Base-by-base conservation (phyloP, 2,113 vertebrate species). In the Cheirogaleus medius region DNA sequence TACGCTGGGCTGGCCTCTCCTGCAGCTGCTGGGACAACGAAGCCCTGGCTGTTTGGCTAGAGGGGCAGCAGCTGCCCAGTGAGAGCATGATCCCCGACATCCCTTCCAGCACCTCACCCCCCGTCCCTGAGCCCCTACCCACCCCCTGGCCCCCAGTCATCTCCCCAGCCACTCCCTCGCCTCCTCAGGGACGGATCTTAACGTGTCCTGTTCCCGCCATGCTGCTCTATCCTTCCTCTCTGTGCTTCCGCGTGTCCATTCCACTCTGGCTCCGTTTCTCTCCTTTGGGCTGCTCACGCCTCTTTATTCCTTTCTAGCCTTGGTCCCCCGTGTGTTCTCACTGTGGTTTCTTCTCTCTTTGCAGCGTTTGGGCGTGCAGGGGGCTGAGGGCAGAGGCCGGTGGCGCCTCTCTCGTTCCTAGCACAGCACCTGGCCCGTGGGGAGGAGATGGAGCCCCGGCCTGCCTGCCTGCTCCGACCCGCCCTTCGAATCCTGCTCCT, bases 1-100 rank as follows among this genome's bases (percentile, higher is more conserved):
- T 5, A 9, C 2, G 6, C n/a, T 8, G 60, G 87, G 39, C 66
- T 1, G 0, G 58, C 25, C 18, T 4, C n/a, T 25, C 37, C 0
- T 0, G 49, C 21, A 73, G 71, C 47, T 8, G 14, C 68, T 0
- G 0, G 18, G 39, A 42, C 0, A 15, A 20, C 29, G 23, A 21
- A 87, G 34, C 10, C 80, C 37, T 10, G 56, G 47, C n/a, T 6
- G 3, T 83, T 11, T 14, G 78, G 78, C 47, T 64, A 58, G 81
- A 73, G 86, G 54, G 44, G 49, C 69, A 23, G 71, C 34, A 34
- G 47, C 74, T 2, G 5, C 15, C 32, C 34, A 1, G 32, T 37
- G 73, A 42, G 80, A 39, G 6, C 17, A 4, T 0, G 34, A 17
- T 47, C 58, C 68, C 58, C 32, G 74, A 25, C 66, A 10, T 37